Percentiles rank a stretch among this genome's conserved stretches.
Evolutionary conservation across 2,113 vertebrate species (phyloP).

Genomic region (Oryzias melastigma): DNA sequence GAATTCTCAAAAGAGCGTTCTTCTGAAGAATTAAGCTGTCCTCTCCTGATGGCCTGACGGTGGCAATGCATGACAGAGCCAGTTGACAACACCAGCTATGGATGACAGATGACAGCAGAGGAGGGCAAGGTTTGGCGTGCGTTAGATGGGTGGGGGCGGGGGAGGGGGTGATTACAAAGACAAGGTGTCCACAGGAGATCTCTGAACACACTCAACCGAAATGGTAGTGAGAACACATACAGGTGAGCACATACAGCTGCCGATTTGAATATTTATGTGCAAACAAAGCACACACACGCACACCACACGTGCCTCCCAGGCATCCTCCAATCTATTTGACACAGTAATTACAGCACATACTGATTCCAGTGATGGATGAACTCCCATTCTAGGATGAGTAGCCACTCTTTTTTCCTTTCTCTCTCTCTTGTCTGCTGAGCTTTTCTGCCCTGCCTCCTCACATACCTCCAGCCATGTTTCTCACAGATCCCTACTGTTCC

Average conservation of each 20-base stretch:
- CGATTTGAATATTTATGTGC: no score
- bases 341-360: conserved; percentile 85
- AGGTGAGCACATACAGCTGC: conserved; percentile 22
- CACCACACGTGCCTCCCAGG: conserved; percentile 66
- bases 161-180: conserved; percentile 71
- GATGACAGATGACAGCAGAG: conserved; percentile 80
- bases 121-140: conserved; percentile 52
- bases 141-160: conserved; percentile 14
- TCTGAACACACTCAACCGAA: conserved; percentile 28
- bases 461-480: conserved; percentile 43
- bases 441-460: conserved; percentile 28
- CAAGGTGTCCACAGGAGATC: conserved; percentile 66
- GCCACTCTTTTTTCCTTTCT: conserved; percentile 53
- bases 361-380: conserved; percentile 85
- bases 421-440: conserved; percentile 19
- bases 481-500: conserved; percentile 24
- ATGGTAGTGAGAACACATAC: conserved; percentile 43
- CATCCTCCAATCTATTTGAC: conserved; percentile 81
- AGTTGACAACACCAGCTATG: conserved; percentile 75
- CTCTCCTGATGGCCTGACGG: conserved; percentile 65
- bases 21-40: conserved; percentile 67
- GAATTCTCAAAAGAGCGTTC: conserved; percentile 43
- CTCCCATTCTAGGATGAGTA: conserved; percentile 78
- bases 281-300: conserved; percentile 7
- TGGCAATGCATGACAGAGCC: conserved; percentile 76